phyloP scores from a whole-genome alignment of 2,797 vertebrate species.

The Pangasius mekongensis region DNA sequence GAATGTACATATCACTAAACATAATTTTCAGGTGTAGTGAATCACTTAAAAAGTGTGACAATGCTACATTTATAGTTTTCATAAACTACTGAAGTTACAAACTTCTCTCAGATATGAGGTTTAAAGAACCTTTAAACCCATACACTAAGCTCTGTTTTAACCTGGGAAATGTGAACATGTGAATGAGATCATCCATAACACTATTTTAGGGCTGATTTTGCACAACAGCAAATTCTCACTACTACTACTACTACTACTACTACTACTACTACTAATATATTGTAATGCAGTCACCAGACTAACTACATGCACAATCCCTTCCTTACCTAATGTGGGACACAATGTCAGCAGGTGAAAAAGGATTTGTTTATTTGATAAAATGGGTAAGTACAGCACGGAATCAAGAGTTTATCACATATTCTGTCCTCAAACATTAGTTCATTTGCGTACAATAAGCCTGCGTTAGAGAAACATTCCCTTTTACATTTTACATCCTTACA shows the following conservation, averaged over 20 bases:
- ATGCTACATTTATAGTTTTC: background rate
- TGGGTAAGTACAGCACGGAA: background rate
- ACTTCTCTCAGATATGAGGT: background rate
- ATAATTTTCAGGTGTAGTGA: background rate
- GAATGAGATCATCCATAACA: background rate
- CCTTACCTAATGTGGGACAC: background rate
- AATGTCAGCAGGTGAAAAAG: conserved; percentile 18
- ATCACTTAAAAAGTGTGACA: background rate
- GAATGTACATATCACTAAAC: background rate
- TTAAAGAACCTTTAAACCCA: no score
- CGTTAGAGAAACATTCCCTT: conserved; percentile 4
- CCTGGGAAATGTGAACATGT: background rate
- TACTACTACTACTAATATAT: no score
- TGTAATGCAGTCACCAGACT: background rate
- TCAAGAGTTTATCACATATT: background rate
- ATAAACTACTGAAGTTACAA: background rate
- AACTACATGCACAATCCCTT: background rate
- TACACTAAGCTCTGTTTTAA: background rate
- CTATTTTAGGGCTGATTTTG: background rate
- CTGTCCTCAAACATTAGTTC: conserved; percentile 12
- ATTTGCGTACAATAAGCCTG: background rate
- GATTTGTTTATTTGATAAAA: conserved; percentile 5
- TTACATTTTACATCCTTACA: conserved; percentile 11
- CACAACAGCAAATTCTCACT: background rate
- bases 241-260: no score